Evolutionary conservation across 2,113 vertebrate species (phyloP).

Genomic region (Dissostichus mawsoni): DNA sequence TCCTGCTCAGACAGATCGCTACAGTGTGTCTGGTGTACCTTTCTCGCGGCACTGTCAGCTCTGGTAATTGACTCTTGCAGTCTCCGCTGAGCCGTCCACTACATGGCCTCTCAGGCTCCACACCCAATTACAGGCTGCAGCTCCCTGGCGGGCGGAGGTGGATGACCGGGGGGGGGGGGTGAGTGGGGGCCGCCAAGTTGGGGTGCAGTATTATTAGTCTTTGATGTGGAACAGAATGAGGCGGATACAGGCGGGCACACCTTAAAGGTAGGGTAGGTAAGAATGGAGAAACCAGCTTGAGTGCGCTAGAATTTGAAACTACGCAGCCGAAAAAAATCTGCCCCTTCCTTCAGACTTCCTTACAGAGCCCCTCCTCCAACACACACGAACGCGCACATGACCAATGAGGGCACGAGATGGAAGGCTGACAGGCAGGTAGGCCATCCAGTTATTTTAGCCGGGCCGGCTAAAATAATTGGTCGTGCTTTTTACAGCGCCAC

Average conservation of each 20-base stretch:
- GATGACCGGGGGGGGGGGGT: constrained; percentile 6
- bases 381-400: no score
- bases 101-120: constrained; percentile 65
- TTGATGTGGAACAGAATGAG: constrained; percentile 51
- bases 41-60: constrained; percentile 67
- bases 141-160: constrained; percentile 62
- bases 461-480: no score
- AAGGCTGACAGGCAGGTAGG: no score
- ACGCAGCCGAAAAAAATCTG: no score
- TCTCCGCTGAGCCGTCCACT: constrained; percentile 71
- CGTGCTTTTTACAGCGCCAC: no score
- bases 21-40: constrained; percentile 64
- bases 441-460: no score
- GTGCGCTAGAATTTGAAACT: no score
- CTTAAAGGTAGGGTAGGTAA: neutral
- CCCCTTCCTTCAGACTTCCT: no score
- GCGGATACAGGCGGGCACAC: constrained; percentile 17
- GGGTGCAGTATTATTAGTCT: constrained; percentile 58
- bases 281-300: no score
- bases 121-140: constrained; percentile 73
- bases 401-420: no score
- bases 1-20: constrained; percentile 56
- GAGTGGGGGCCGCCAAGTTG: no score
- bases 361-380: no score
- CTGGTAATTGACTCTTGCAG: constrained; percentile 77